Evolutionary conservation across 2,888 invertebrate species (phyloP).

Genomic region (Sminthurinus aureus): DNA sequence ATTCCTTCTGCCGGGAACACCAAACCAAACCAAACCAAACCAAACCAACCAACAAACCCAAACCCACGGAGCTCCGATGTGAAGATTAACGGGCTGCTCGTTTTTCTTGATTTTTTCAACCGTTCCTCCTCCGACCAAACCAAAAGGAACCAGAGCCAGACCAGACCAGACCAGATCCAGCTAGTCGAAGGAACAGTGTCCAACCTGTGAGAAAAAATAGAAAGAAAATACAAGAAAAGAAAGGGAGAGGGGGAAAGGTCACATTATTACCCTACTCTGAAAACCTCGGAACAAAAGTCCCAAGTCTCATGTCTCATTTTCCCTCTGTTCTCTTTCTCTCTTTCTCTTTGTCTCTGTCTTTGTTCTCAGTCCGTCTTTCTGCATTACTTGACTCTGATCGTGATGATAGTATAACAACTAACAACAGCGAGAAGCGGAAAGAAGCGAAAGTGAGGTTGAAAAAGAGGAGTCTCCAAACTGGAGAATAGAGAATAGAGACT

Average conservation of each 20-base stretch:
- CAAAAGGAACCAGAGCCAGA: too few species aligned
- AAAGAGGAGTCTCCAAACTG: too few species aligned
- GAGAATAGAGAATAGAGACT: too few species aligned
- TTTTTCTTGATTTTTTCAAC: conserved; percentile 53
- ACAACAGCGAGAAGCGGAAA: conserved; percentile 1
- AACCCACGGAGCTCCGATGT: conserved; percentile 40
- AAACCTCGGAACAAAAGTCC: too few species aligned
- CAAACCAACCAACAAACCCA: too few species aligned
- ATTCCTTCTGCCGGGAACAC: too few species aligned
- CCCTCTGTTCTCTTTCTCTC: too few species aligned
- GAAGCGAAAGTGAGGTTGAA: conserved; percentile 31
- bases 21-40: too few species aligned
- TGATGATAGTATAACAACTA: conserved; percentile 40
- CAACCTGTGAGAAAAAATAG: conserved; percentile 41
- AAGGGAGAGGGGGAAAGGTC: conserved; percentile 37
- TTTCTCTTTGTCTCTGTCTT: neutral
- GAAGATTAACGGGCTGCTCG: conserved; percentile 54
- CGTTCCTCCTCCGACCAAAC: too few species aligned
- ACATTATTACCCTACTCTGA: conserved; percentile 41
- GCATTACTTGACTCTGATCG: conserved; percentile 25
- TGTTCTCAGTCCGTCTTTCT: conserved; percentile 24
- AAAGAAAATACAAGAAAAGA: conserved; percentile 11
- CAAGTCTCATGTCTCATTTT: too few species aligned
- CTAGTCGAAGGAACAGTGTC: too few species aligned
- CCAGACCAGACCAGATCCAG: too few species aligned